These are phyloP conservation scores for Uria lomvia DNA, from an alignment of 2,113 vertebrate genomes.

Conservation along the genomic window DNA sequence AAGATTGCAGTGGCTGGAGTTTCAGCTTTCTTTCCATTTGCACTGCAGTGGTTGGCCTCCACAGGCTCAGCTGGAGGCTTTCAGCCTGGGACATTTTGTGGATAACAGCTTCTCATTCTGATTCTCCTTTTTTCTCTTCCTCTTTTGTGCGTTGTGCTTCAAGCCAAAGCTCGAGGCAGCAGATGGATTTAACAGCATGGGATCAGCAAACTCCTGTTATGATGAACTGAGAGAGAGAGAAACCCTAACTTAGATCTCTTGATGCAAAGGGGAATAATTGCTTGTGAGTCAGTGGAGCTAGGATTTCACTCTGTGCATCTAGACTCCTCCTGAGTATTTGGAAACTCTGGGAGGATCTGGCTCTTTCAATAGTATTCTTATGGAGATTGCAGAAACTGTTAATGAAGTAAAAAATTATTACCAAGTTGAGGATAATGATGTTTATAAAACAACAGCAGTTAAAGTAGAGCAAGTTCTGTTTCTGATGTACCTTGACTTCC, in stretches of 20 bases:
- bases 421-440: not conserved
- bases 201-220: conserved; percentile 46
- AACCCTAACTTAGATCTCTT: conserved; percentile 24
- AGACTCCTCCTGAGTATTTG: conserved; percentile 3
- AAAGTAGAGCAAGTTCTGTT: not conserved
- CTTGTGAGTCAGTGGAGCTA: conserved; percentile 24
- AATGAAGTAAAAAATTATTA: not conserved
- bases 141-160: conserved; percentile 16
- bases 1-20: not conserved
- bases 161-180: conserved; percentile 22
- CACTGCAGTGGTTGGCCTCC: not conserved
- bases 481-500: not conserved
- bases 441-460: not conserved
- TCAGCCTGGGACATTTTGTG: not conserved
- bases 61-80: not conserved
- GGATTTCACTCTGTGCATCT: not conserved
- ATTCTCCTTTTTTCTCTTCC: not conserved
- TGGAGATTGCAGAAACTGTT: not conserved
- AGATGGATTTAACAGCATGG: conserved; percentile 54
- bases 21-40: not conserved
- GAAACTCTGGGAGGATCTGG: not conserved
- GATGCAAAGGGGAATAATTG: conserved; percentile 30
- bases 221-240: conserved; percentile 32
- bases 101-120: conserved; percentile 11
- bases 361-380: not conserved